Conservation (phyloP, 2,888 invertebrate genomes). For the Dynastes maya region DNA sequence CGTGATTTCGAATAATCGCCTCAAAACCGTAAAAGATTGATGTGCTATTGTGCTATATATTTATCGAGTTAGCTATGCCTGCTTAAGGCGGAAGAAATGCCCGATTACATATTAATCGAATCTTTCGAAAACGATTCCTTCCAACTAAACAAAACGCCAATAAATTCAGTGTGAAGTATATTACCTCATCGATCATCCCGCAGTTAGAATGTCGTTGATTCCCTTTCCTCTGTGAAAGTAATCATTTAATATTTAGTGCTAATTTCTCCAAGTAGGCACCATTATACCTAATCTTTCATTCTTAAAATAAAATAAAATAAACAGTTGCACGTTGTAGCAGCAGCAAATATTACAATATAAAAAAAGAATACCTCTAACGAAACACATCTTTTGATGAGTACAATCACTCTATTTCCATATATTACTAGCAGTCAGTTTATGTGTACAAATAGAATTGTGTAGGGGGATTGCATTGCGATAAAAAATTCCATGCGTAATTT, state of each 20-base stretch:
- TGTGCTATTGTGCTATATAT: conserved; percentile 31
- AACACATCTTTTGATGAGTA: neutral
- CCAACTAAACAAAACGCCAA: conserved; percentile 7
- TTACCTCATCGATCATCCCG: conserved; percentile 26
- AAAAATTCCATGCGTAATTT: conserved; percentile 48
- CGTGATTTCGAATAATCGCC: conserved; percentile 24
- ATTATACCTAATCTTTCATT: too few species aligned
- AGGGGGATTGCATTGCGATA: conserved; percentile 30
- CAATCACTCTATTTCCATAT: conserved; percentile 21
- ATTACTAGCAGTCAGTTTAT: conserved; percentile 20
- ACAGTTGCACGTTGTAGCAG: too few species aligned
- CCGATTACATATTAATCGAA: conserved; percentile 33
- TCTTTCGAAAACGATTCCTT: conserved; percentile 13
- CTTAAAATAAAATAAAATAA: too few species aligned
- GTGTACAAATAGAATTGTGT: conserved; percentile 29
- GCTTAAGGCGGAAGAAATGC: conserved; percentile 38
- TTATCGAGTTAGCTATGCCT: conserved; percentile 27
- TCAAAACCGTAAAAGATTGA: conserved; percentile 43
- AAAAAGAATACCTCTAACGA: neutral
- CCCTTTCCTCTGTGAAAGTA: neutral
- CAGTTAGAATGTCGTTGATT: conserved; percentile 1
- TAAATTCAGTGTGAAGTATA: conserved; percentile 19
- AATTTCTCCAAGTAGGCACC: too few species aligned
- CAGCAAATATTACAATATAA: too few species aligned
- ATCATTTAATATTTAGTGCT: too few species aligned